Evolutionary conservation across 2,888 invertebrate genomes (phyloP).

Genomic region (Diarsia dahlii): DNA sequence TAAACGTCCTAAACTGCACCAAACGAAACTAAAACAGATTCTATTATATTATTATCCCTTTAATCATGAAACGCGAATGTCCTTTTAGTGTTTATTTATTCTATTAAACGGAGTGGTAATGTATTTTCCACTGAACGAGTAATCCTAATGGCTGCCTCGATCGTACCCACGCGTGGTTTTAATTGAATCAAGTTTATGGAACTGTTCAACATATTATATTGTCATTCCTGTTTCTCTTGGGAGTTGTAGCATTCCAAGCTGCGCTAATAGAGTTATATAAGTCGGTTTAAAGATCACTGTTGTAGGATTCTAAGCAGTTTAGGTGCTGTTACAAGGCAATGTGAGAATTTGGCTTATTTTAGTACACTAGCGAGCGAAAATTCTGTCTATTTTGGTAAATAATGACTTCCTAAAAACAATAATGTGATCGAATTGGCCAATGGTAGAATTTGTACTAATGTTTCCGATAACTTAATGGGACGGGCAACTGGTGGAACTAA

Average conservation of each 20-base stretch:
- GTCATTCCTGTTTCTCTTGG: slow-evolving; percentile 48
- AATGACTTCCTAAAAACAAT: neutral
- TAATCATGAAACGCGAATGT: slow-evolving; percentile 61
- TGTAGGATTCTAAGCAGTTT: neutral
- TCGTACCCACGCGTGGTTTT: slow-evolving; percentile 63
- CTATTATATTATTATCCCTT: slow-evolving; percentile 62
- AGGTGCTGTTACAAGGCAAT: neutral
- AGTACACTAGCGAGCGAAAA: neutral
- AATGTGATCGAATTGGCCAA: neutral
- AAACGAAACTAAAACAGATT: slow-evolving; percentile 12
- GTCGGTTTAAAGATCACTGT: slow-evolving; percentile 33
- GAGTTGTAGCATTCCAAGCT: slow-evolving; percentile 42
- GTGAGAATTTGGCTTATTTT: neutral
- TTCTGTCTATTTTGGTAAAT: neutral
- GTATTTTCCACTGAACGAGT: slow-evolving; percentile 67
- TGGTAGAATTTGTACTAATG: neutral
- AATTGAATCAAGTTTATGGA: slow-evolving; percentile 64
- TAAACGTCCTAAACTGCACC: neutral
- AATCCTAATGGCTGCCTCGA: slow-evolving; percentile 59
- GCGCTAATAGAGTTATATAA: slow-evolving; percentile 29
- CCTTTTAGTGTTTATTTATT: slow-evolving; percentile 72
- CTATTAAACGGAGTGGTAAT: slow-evolving; percentile 71
- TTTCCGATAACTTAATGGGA: neutral
- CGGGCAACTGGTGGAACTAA: no score
- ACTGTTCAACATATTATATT: slow-evolving; percentile 56